phyloP scores from a whole-genome alignment of 2,888 invertebrate genomes.

The Acanthosepion pharaonis region DNA sequence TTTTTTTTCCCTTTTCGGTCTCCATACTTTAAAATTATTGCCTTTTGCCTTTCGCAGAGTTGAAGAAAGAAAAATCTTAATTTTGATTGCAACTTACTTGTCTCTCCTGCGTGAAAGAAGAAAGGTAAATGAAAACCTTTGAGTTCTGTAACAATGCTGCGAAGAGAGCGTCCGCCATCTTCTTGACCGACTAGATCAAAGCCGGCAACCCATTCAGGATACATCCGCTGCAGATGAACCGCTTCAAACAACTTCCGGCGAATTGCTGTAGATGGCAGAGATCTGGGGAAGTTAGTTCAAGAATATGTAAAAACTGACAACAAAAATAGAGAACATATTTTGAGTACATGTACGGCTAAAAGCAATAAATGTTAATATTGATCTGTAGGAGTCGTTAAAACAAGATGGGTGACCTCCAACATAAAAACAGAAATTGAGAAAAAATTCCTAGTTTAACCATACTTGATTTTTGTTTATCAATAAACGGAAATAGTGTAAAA shows the following conservation, averaged over 20 bases:
- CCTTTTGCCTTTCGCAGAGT: too few species aligned
- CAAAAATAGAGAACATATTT: too few species aligned
- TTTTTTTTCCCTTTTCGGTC: too few species aligned
- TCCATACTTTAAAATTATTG: not conserved
- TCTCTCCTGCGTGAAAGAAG: slow-evolving; percentile 74
- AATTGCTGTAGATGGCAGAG: not conserved
- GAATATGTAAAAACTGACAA: not conserved
- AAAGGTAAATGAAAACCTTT: slow-evolving; percentile 68
- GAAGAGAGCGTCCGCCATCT: slow-evolving; percentile 63
- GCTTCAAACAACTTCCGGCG: slow-evolving; percentile 49
- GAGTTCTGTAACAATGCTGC: slow-evolving; percentile 64
- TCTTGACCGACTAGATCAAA: slow-evolving; percentile 72
- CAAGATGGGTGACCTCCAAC: too few species aligned
- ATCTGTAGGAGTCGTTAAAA: too few species aligned
- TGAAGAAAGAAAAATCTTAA: too few species aligned
- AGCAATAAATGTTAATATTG: too few species aligned
- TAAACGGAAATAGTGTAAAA: too few species aligned
- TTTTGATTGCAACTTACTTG: slow-evolving; percentile 61
- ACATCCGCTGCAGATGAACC: slow-evolving; percentile 56
- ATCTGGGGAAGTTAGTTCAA: not conserved
- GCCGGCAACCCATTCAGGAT: slow-evolving; percentile 67
- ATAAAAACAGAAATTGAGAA: too few species aligned
- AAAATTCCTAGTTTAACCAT: too few species aligned
- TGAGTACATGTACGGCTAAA: too few species aligned
- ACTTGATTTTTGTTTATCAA: too few species aligned